A percentile compares a stretch with the other conserved stretches of the same genome.
Conservation (phyloP, 2,113 vertebrate species). For the Seriola rivoliana region DNA sequence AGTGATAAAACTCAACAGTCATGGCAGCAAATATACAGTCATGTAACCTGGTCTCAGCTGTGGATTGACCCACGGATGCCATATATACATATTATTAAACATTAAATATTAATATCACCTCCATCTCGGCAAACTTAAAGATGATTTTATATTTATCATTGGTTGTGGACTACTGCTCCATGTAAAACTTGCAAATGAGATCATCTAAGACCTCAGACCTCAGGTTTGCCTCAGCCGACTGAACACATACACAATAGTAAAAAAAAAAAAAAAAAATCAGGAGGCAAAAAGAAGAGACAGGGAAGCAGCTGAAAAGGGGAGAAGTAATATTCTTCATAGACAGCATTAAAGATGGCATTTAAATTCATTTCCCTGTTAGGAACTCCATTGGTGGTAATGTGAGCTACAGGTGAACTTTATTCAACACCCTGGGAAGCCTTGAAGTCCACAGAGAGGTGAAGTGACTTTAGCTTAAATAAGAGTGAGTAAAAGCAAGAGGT, state of each 20-base stretch:
- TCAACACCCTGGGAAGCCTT: not conserved
- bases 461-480: constrained; percentile 14
- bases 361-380: constrained; percentile 1
- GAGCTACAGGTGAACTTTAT: constrained; percentile 31
- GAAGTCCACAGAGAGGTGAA: not conserved
- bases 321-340: not conserved
- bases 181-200: not conserved
- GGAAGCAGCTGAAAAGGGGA: not conserved
- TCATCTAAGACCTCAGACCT: not conserved
- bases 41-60: not conserved
- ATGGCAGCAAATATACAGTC: not conserved
- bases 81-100: not conserved
- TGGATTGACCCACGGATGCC: not conserved
- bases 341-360: constrained; percentile 9
- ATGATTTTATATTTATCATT: not conserved
- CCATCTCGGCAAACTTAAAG: not conserved
- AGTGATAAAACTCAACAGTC: no score
- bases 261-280: not conserved
- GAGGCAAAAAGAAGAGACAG: not conserved
- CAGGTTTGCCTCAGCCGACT: not conserved
- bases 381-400: not conserved
- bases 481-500: not conserved
- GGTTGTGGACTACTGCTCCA: not conserved
- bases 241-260: not conserved
- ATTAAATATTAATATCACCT: not conserved